A percentile compares a stretch with the other conserved stretches of the same genome.
These are phyloP conservation scores for Doryteuthis pealeii DNA, from an alignment of 1,140 invertebrate species.

Conservation along the genomic window DNA sequence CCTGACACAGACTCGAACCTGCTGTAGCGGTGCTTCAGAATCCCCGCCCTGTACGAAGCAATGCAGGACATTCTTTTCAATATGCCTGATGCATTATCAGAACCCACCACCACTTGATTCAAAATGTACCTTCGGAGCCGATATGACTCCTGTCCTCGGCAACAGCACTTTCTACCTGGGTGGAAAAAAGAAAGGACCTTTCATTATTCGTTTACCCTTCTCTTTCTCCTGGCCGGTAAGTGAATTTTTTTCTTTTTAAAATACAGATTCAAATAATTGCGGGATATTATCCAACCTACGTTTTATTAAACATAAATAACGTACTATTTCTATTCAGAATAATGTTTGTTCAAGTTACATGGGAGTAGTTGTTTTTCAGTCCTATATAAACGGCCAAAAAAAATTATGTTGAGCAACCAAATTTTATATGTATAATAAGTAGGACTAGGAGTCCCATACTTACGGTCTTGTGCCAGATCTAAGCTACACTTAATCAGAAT, in stretches of 20 bases:
- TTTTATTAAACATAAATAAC: too few species aligned
- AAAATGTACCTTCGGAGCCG: constrained; percentile 31
- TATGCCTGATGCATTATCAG: constrained; percentile 35
- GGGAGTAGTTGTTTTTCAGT: too few species aligned
- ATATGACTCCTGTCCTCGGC: constrained; percentile 29
- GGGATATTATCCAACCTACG: too few species aligned
- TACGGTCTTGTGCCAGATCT: too few species aligned
- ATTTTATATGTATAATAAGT: too few species aligned
- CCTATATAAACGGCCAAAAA: too few species aligned
- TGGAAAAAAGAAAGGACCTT: neutral
- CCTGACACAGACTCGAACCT: constrained; percentile 25
- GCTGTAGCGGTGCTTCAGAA: constrained; percentile 23
- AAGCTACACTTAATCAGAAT: too few species aligned
- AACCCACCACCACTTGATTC: constrained; percentile 22
- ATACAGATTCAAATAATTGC: too few species aligned
- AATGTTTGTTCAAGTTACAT: too few species aligned
- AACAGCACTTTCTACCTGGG: constrained; percentile 23
- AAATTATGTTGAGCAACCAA: too few species aligned
- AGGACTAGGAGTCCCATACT: too few species aligned
- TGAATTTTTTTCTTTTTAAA: neutral
- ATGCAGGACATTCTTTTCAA: constrained; percentile 32
- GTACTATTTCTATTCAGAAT: too few species aligned
- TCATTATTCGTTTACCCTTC: constrained; percentile 26
- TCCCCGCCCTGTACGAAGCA: constrained; percentile 18
- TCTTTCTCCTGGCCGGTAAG: constrained; percentile 38